Percentiles rank a stretch among this genome's conserved stretches.
Evolutionary conservation across 2,113 vertebrate species (phyloP).

Genomic region (Neopipo cinnamomea): DNA sequence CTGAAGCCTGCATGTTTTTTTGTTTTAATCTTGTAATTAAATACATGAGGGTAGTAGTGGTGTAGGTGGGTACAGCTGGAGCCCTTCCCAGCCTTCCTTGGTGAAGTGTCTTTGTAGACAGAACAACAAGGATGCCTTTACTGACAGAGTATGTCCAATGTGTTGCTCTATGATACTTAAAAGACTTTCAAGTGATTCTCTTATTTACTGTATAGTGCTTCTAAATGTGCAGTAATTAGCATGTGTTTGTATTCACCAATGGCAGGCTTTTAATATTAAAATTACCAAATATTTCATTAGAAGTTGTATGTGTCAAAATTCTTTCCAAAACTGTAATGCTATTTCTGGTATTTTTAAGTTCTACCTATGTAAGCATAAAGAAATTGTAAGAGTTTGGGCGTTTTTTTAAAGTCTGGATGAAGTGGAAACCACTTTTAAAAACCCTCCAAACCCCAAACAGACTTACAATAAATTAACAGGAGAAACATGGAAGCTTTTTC

Average conservation of each 20-base stretch:
- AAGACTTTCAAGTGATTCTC: neutral
- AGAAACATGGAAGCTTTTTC: neutral
- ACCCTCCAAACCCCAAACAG: neutral
- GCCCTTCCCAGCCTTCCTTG: neutral
- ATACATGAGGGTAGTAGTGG: neutral
- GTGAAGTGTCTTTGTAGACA: neutral
- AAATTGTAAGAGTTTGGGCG: neutral
- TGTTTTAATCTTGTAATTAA: neutral
- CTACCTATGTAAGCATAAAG: neutral
- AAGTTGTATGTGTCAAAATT: neutral
- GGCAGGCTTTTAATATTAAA: neutral
- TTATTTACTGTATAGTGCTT: neutral
- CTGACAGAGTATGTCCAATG: neutral
- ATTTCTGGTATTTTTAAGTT: neutral
- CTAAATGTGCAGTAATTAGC: neutral
- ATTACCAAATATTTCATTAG: neutral
- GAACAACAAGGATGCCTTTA: neutral
- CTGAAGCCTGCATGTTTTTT: neutral
- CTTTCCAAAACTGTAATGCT: neutral
- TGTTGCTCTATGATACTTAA: neutral
- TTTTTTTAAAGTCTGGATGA: neutral
- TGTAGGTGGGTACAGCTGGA: neutral
- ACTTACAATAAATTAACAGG: neutral
- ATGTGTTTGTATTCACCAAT: neutral
- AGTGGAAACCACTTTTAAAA: neutral